Conservation (phyloP, 2,113 vertebrate genomes). For the Alethe castanea region DNA sequence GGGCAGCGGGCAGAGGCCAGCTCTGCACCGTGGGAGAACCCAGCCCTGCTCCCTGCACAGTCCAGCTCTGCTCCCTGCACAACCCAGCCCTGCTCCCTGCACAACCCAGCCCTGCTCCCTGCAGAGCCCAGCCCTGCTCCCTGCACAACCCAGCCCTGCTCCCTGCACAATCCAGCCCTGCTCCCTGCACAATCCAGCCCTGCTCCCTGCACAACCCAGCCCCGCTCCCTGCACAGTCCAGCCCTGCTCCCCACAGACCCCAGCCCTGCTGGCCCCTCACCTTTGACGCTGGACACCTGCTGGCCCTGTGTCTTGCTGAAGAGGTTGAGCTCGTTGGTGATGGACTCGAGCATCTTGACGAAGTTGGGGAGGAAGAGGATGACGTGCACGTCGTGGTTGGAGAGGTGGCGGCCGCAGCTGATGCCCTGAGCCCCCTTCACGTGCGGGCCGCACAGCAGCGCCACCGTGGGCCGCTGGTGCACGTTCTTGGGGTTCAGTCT, state of each 20-base stretch:
- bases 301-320: constrained; percentile 91
- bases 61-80: accelerated
- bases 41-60: no score
- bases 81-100: no score
- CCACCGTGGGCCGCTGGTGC: constrained; percentile 93
- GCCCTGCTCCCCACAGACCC: accelerated
- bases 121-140: neutral
- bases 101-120: no score
- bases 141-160: no score
- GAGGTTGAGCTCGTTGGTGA: constrained; percentile 92
- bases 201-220: accelerated
- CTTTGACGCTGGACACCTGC: constrained; percentile 93
- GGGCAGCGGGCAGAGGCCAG: neutral
- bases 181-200: neutral
- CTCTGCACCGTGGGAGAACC: accelerated
- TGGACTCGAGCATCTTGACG: constrained; percentile 94
- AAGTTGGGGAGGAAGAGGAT: constrained; percentile 96
- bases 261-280: constrained; percentile 61
- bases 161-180: accelerated
- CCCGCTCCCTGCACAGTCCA: no score
- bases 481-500: constrained; percentile 97
- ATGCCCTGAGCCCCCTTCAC: constrained; percentile 97
- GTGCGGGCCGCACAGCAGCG: constrained; percentile 91
- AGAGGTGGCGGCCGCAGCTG: constrained; percentile 93
- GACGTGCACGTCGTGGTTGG: constrained; percentile 95